phyloP scores from a whole-genome alignment of 2,797 vertebrate genomes.

The Hephaestus fuliginosus region DNA sequence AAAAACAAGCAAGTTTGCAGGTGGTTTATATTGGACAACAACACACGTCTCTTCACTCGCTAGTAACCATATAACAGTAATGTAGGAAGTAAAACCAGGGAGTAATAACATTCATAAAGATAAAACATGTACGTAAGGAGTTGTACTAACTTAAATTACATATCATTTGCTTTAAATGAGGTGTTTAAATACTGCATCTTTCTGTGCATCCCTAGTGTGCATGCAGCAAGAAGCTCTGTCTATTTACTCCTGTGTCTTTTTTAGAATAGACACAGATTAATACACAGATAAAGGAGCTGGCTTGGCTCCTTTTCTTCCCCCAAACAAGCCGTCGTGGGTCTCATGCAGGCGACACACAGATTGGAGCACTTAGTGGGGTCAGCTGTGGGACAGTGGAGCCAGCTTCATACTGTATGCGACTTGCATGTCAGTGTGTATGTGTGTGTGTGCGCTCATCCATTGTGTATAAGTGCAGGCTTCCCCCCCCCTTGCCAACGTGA shows the following conservation, averaged over 20 bases:
- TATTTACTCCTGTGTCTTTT: not conserved
- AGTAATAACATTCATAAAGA: not conserved
- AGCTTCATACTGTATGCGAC: constrained; percentile 12
- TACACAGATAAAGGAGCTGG: not conserved
- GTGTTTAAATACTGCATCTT: too few species aligned
- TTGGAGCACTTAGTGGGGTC: constrained; percentile 54
- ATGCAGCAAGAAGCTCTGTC: not conserved
- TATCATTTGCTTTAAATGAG: too few species aligned
- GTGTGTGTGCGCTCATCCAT: constrained; percentile 6
- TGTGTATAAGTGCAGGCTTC: not conserved
- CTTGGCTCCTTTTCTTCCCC: not conserved
- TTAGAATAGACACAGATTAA: not conserved
- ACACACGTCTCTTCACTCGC: not conserved
- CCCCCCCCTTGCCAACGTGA: constrained; percentile 6
- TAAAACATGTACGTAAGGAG: not conserved
- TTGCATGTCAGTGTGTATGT: constrained; percentile 28
- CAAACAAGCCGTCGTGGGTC: not conserved
- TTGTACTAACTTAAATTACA: too few species aligned
- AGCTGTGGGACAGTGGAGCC: constrained; percentile 50
- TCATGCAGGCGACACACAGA: constrained; percentile 26
- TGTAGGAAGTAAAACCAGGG: not conserved
- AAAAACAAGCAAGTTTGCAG: too few species aligned
- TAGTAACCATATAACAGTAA: not conserved
- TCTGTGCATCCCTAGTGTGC: not conserved
- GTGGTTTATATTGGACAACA: not conserved